Evolutionary conservation across 30 jellyfish, hydroid and myxozoan species (phyloP).

Genomic region (Chironex yamaguchii): DNA sequence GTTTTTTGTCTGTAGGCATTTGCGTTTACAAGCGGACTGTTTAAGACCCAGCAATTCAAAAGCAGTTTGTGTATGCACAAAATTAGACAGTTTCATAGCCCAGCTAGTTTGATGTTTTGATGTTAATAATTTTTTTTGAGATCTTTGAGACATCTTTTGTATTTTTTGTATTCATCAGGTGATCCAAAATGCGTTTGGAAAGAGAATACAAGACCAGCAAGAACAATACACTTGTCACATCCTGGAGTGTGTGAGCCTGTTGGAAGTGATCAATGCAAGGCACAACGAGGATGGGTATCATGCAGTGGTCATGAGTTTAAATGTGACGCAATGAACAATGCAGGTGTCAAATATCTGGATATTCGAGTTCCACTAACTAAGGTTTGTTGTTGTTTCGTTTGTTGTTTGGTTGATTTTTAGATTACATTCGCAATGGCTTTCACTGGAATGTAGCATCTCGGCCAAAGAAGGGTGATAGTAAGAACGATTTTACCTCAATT

Average conservation of each 20-base stretch:
- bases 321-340: neutral
- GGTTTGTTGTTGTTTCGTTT: neutral
- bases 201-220: conserved; percentile 33
- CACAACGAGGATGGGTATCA: conserved; percentile 44
- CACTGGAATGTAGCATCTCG: too few species aligned
- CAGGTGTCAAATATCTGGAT: neutral
- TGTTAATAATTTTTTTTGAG: neutral
- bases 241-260: conserved; percentile 86
- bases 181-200: conserved; percentile 78
- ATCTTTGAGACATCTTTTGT: neutral
- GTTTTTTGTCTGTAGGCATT: too few species aligned
- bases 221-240: conserved; percentile 23
- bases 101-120: neutral
- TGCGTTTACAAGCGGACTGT: too few species aligned
- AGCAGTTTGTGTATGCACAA: too few species aligned
- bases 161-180: conserved; percentile 15
- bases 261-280: conserved; percentile 68
- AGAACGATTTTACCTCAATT: too few species aligned
- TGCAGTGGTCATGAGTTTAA: neutral
- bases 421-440: too few species aligned
- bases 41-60: too few species aligned
- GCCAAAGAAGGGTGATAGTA: too few species aligned
- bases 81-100: too few species aligned
- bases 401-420: too few species aligned
- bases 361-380: neutral